Evolutionary conservation across 2,797 vertebrate genomes (phyloP).

Genomic region (Calcarius lapponicus): DNA sequence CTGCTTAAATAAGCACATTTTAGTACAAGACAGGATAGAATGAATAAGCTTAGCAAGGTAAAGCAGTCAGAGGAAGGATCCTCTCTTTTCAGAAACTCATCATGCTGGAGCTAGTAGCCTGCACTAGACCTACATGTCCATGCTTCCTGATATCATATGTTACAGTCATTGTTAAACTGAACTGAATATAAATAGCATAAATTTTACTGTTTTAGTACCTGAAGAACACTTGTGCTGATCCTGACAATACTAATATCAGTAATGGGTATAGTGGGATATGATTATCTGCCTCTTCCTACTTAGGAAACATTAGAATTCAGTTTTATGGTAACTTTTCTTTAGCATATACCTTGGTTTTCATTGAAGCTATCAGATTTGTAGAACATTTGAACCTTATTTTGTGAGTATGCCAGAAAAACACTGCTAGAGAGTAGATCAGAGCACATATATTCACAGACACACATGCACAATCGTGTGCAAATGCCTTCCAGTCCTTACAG

Average conservation of each 20-base stretch:
- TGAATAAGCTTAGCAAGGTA: neutral
- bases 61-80: neutral
- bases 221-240: neutral
- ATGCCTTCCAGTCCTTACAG: neutral
- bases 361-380: neutral
- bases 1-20: neutral
- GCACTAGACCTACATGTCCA: neutral
- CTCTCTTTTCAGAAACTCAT: neutral
- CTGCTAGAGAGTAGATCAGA: neutral
- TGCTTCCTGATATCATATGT: neutral
- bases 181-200: neutral
- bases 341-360: neutral
- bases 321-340: neutral
- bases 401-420: neutral
- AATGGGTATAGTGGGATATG: neutral
- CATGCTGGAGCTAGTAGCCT: neutral
- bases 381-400: neutral
- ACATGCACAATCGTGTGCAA: neutral
- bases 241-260: neutral
- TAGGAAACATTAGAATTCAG: neutral
- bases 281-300: neutral
- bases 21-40: neutral
- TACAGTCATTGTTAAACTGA: neutral
- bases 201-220: neutral
- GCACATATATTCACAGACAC: accelerated